phyloP scores from a whole-genome alignment of 1,140 invertebrate genomes.

The Heliconius hewitsoni region DNA sequence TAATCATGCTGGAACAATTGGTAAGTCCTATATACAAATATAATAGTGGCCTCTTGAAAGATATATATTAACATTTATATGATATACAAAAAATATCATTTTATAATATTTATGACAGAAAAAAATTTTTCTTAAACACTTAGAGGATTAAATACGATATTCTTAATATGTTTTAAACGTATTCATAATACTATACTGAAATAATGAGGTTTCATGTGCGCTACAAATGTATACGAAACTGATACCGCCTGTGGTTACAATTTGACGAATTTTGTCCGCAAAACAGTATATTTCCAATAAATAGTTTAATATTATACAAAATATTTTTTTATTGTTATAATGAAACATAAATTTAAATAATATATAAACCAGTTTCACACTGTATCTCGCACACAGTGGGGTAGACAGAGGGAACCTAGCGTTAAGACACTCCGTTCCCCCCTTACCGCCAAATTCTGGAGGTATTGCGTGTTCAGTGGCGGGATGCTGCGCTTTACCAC shows the following conservation, averaged over 20 bases:
- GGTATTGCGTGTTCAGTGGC: too few relatives aligned
- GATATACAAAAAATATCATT: not conserved
- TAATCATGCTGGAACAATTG: constrained; percentile 17
- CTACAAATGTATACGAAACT: not conserved
- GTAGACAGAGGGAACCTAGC: too few relatives aligned
- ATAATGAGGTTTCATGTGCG: not conserved
- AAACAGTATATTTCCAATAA: not conserved
- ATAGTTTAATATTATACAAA: not conserved
- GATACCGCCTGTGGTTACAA: not conserved
- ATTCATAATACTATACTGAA: not conserved
- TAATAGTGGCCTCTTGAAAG: not conserved
- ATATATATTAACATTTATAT: not conserved
- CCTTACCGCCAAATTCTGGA: too few relatives aligned
- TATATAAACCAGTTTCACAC: too few relatives aligned
- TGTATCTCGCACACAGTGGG: too few relatives aligned
- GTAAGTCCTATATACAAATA: constrained; percentile 8
- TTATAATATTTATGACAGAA: not conserved
- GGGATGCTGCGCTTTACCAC: too few relatives aligned
- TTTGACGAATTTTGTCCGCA: not conserved
- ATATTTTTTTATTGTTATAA: not conserved
- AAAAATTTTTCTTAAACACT: not conserved
- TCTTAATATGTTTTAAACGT: not conserved
- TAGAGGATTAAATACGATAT: not conserved
- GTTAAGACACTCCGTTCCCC: too few relatives aligned
- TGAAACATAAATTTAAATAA: too few relatives aligned